These are phyloP conservation scores for Palythoa grandis DNA, from an alignment of 92 coral and sea anemone genomes.

Conservation along the genomic window DNA sequence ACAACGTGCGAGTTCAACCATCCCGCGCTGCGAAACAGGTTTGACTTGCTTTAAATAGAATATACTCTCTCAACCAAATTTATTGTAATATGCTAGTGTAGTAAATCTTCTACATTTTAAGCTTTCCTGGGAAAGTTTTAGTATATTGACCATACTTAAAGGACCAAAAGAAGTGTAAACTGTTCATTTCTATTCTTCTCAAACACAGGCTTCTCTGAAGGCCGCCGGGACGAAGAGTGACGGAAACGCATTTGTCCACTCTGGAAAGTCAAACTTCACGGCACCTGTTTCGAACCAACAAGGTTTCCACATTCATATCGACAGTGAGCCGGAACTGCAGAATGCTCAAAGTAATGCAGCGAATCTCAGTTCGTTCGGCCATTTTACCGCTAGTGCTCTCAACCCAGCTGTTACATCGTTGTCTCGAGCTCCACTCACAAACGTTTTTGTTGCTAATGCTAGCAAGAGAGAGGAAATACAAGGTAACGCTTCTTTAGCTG, in stretches of 20 bases:
- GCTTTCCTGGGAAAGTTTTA: neutral
- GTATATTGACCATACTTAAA: neutral
- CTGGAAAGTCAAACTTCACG: conserved; percentile 74
- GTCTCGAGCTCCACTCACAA: conserved; percentile 92
- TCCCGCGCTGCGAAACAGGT: conserved; percentile 93
- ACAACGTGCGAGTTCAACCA: conserved; percentile 98
- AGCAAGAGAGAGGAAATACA: conserved; percentile 47
- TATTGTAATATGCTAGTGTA: neutral
- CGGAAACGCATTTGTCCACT: conserved; percentile 82
- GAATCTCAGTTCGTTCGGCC: conserved; percentile 20
- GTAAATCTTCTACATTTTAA: neutral
- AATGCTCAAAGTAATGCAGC: conserved; percentile 44
- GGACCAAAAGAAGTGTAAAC: neutral
- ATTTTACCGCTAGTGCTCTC: conserved; percentile 55
- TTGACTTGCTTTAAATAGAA: neutral
- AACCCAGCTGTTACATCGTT: conserved; percentile 90
- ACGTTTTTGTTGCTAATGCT: conserved; percentile 77
- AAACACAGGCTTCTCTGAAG: conserved; percentile 69
- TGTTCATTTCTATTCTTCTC: neutral
- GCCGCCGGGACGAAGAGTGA: conserved; percentile 76
- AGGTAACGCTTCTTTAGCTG: conserved; percentile 4
- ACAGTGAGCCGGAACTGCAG: conserved; percentile 66
- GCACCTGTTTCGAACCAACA: conserved; percentile 74
- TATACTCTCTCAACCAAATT: neutral
- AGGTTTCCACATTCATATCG: conserved; percentile 84